Evolutionary conservation across 1,140 invertebrate genomes (phyloP), one percentile per base, ranked within the genome.

Genomic region (Musca domestica): DNA sequence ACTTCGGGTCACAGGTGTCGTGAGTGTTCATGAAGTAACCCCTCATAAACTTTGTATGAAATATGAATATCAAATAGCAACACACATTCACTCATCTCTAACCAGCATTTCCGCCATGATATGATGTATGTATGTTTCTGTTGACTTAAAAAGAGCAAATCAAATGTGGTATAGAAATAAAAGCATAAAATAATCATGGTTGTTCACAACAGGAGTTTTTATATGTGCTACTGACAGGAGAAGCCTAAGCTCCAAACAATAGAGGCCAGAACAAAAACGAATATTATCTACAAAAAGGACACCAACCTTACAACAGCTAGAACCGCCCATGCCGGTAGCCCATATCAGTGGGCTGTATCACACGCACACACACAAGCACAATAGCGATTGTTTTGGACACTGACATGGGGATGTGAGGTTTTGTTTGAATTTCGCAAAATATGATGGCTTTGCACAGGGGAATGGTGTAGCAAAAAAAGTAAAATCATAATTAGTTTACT

Each of bases 231-330:
- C 27, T 61, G 56, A 61, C 56, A 61, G 34, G 56, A 61, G n/a
- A n/a, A n/a, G 34, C 27, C 56, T 61, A 61, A 61, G 56, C 56
- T 41, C 34, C 30, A 34, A 61, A 61, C 56, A 61, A 61, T 61
- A 34, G 27, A 51, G 17, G 20, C n/a, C 48, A 51, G 48, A 22
- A 51, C 20, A 9, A 9, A 20, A 61, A 34, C n/a, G n/a, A 41
- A 41, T 41, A 41, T 41, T 41, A 41, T 41, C 56, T 19, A 61
- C 30, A 34, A 61, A 61, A 61, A 61, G 56, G 56, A 61, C 27
- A 41, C 10, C 34, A 61, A 61, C 19, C 56, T 34, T 34, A 61
- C 22, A 20, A 34, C 27, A 41, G 27, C 7, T 27, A 41, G 6
- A 41, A 41, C n/a, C 34, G 34, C 34, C 34, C 34, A 41, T 41